These are phyloP conservation scores for Cephonodes hylas DNA, from an alignment of 2,888 invertebrate genomes.

Conservation along the genomic window DNA sequence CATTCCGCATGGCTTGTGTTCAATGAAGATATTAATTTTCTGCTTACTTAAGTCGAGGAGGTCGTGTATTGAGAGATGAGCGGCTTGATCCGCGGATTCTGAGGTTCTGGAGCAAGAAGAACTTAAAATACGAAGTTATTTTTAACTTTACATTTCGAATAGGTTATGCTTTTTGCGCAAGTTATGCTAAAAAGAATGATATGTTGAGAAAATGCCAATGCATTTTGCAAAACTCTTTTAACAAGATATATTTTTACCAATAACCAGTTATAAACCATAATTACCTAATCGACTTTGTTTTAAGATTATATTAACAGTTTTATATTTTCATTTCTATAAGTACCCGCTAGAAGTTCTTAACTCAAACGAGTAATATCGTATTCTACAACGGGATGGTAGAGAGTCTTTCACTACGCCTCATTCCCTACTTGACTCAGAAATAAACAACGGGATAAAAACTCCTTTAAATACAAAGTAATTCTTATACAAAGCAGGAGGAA, in stretches of 20 bases:
- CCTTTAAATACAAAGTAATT: not conserved
- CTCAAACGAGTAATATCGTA: not conserved
- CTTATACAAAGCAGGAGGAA: not conserved
- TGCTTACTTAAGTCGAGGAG: slow-evolving; percentile 51
- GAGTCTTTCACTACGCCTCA: not conserved
- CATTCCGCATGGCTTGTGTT: slow-evolving; percentile 53
- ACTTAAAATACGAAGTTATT: not conserved
- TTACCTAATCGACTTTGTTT: no score
- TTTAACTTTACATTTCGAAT: no score
- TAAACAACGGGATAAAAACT: no score
- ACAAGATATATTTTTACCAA: no score
- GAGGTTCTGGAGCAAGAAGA: not conserved
- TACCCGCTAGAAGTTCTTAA: not conserved
- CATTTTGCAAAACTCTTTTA: no score
- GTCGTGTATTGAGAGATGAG: not conserved
- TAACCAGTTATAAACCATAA: no score
- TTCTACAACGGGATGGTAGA: not conserved
- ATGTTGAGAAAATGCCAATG: no score
- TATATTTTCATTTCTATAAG: no score
- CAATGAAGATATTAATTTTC: slow-evolving; percentile 64
- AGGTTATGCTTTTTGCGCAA: no score
- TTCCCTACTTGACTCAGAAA: not conserved
- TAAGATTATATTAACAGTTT: no score
- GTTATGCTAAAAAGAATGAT: no score
- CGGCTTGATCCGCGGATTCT: not conserved